Evolutionary conservation across 2,888 invertebrate genomes (phyloP), one percentile per base, ranked within the genome.

Genomic region (Agrotis segetum): DNA sequence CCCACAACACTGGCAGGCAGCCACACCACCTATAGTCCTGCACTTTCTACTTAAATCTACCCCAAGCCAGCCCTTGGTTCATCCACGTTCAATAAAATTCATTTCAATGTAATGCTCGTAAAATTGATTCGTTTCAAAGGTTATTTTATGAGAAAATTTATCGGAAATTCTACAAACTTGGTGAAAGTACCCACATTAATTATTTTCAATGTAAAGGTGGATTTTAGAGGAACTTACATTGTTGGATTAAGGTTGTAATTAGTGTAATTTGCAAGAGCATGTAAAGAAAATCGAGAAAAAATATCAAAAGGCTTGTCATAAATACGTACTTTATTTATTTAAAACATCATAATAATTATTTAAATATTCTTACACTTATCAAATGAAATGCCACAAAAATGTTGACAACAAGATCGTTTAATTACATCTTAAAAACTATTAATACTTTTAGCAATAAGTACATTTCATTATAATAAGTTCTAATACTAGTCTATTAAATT

Each of bases 291-390:
- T 9, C 13, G 19, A 74, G 71, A 76, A 91, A 91, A 91, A 89
- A 84, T 81, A 72, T 89, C 73, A 79, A 89, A 66, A 85, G 89
- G 92, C 93, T 93, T 92, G 90, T 94, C 95, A 95, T 95, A 95
- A 95, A 95, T 96, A 94, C 90, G 90, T 93, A 93, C 91, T 85
- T 94, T 89, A 91, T 93, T 92, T 94, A 95, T 94, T 95, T 94
- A 94, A 95, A 95, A 95, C 95, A 90, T 93, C 89, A 89, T 90
- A 90, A 91, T 94, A 90, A 79, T 85, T 83, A 88, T 87, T 91
- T 92, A 91, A 93, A 92, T 94, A 92, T 84, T 90, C 87, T 91
- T 92, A 91, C 71, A 89, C 87, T 90, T 92, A 92, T 88, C 89
- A 92, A 95, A 93, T 92, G 91, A 93, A 94, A 92, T 90, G 92